These are phyloP conservation scores for Euura lappo DNA, from an alignment of 1,140 invertebrate genomes.

Conservation along the genomic window DNA sequence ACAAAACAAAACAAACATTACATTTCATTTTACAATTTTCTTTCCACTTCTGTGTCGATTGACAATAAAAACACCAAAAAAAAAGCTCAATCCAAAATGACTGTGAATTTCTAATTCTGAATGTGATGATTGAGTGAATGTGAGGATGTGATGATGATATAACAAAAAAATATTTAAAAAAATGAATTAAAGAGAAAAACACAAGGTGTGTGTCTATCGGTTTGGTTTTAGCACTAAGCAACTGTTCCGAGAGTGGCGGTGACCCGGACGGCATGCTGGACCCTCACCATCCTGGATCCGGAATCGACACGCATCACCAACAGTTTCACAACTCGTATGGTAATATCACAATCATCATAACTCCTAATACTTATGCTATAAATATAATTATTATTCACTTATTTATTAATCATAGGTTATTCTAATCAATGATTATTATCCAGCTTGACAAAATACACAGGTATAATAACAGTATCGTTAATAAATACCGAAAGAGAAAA, in stretches of 20 bases:
- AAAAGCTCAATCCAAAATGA: neutral
- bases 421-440: too few species aligned
- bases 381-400: too few species aligned
- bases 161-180: conserved; percentile 34
- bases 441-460: too few species aligned
- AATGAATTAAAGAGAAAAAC: conserved; percentile 53
- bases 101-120: neutral
- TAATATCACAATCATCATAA: conserved; percentile 48
- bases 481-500: too few species aligned
- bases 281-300: conserved; percentile 57
- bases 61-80: too few species aligned
- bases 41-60: neutral
- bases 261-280: conserved; percentile 59
- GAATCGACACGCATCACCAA: conserved; percentile 58
- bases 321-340: conserved; percentile 64
- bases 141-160: conserved; percentile 24
- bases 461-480: too few species aligned
- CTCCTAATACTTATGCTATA: conserved; percentile 17
- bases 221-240: conserved; percentile 64
- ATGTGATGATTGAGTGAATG: neutral
- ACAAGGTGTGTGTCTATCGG: conserved; percentile 63
- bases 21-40: too few species aligned
- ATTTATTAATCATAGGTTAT: too few species aligned
- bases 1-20: too few species aligned
- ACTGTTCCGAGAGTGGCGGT: conserved; percentile 61